phyloP scores from a whole-genome alignment of 1,140 invertebrate genomes.

The Copidosoma floridanum region DNA sequence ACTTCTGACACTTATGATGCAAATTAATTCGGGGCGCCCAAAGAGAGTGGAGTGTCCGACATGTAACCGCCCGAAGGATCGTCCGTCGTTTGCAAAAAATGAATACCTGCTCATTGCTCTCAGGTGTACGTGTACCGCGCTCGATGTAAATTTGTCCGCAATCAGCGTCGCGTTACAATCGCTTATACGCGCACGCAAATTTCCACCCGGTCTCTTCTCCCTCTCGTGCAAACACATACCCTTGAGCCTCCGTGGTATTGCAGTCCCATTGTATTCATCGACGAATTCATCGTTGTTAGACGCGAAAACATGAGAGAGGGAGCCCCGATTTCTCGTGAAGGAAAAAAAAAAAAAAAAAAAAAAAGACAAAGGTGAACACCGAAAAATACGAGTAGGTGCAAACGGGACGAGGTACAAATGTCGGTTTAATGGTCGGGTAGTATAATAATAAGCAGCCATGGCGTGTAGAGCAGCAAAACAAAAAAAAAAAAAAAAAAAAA shows the following conservation, averaged over 20 bases:
- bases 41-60: not conserved
- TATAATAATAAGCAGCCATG: not conserved
- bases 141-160: conserved; percentile 4
- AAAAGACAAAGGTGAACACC: not conserved
- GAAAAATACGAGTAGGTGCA: not conserved
- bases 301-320: not conserved
- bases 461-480: not conserved
- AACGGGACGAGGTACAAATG: conserved; percentile 8
- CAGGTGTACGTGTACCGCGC: not conserved
- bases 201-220: not conserved
- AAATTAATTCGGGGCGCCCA: conserved; percentile 32
- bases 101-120: not conserved
- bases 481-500: conserved; percentile 7
- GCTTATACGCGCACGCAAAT: not conserved
- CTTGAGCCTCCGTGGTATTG: too few species aligned
- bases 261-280: conserved; percentile 8
- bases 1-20: conserved; percentile 46
- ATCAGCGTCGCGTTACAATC: not conserved
- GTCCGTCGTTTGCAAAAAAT: not conserved
- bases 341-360: not conserved
- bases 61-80: not conserved
- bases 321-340: not conserved
- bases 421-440: not conserved
- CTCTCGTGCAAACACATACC: too few species aligned
- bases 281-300: conserved; percentile 14